Percentiles rank a stretch among this genome's conserved stretches.
phyloP scores from a whole-genome alignment of 2,888 invertebrate species.

The Agriopis aurantiaria region DNA sequence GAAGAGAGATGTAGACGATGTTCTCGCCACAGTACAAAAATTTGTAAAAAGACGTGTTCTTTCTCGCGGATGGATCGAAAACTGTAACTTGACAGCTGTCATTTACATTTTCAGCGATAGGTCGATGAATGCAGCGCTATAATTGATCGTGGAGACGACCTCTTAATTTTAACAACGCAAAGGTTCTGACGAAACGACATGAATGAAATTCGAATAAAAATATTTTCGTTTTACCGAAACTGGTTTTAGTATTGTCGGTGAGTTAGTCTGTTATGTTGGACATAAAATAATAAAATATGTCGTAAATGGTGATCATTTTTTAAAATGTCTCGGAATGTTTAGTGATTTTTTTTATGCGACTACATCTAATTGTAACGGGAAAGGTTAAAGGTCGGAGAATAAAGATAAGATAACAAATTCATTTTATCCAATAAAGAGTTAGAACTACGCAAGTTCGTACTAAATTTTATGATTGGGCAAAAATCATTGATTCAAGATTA shows the following conservation, averaged over 20 bases:
- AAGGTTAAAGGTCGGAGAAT: constrained; percentile 23
- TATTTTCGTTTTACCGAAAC: constrained; percentile 40
- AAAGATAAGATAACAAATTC: constrained; percentile 5
- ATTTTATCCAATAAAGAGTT: not conserved
- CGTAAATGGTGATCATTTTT: constrained; percentile 41
- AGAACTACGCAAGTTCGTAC: not conserved
- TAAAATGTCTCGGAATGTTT: constrained; percentile 34
- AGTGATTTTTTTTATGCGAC: constrained; percentile 27
- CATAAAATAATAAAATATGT: constrained; percentile 41
- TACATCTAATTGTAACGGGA: constrained; percentile 18
- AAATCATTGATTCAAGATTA: too few relatives aligned
- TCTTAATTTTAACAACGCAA: constrained; percentile 25
- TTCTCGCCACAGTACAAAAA: not conserved
- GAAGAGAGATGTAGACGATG: not conserved
- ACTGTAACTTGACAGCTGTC: constrained; percentile 5
- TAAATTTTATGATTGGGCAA: not conserved
- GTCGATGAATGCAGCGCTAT: not conserved
- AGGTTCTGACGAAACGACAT: constrained; percentile 38
- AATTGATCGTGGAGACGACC: constrained; percentile 7
- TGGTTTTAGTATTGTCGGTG: constrained; percentile 34
- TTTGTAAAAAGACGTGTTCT: not conserved
- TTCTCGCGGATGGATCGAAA: not conserved
- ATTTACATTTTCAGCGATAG: constrained; percentile 4
- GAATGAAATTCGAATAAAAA: constrained; percentile 46
- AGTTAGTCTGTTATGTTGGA: constrained; percentile 33